Base-by-base conservation (phyloP, 2,888 invertebrate genomes). In the Marasmarcha lunaedactyla region DNA sequence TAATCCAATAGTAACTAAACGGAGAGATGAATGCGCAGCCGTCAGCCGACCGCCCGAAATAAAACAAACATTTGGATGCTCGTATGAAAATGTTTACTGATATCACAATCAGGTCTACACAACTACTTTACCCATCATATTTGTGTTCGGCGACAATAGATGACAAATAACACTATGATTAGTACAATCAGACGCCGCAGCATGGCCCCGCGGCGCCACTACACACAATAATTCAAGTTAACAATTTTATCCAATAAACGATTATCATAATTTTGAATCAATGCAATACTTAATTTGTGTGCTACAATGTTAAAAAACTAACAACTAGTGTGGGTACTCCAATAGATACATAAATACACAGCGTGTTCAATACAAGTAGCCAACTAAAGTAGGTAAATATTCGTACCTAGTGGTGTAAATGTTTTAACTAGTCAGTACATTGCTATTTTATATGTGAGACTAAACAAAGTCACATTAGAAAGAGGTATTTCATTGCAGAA, bases 51-150 rank as follows among this genome's bases (percentile, higher is more conserved):
- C 7, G 7, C 20, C 10, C n/a, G 7, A 46, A 57, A 65, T 72
- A 55, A 68, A 68, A 70, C 63, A 55, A 55, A 7, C 3, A 36
- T 14, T 54, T 67, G 63, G 69, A 83, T 83, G 83, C 84, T 81
- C 79, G 83, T 83, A 83, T 81, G 83, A 83, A 83, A 83, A 81
- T 81, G 79, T 83, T 83, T 83, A 83, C 72, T 83, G 84, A 76
- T 83, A 83, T 83, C 83, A 83, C 83, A 83, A 83, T 83, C 74
- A 81, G 74, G 65, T 77, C 83, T 81, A 83, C 81, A 69, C 76
- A 71, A 63, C 84, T 83, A 83, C 78, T 71, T 63, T 67, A 73
- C 68, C 72, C 78, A 63, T 68, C 68, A 63, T 59, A 62, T 58
- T 66, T 65, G 67, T 70, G 70, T 71, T 67, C 66, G 57, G 69